Percentiles rank a stretch among this genome's conserved stretches.
phyloP scores from a whole-genome alignment of 2,113 vertebrate genomes.

The Rhegmatorhina hoffmannsi region DNA sequence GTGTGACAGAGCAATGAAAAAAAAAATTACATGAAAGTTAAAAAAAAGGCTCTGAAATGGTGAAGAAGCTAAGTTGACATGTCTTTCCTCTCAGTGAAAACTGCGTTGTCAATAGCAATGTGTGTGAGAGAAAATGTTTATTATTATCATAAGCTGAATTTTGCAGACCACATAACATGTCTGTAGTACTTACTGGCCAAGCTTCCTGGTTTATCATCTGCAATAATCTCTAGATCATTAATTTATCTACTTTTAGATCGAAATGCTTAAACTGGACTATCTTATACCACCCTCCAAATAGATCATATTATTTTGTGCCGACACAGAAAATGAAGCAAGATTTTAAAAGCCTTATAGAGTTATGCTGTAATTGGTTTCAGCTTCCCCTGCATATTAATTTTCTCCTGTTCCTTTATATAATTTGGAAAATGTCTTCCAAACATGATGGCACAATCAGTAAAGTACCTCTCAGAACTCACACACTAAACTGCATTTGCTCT shows the following conservation, averaged over 20 bases:
- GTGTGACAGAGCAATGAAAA: not conserved
- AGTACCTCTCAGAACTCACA: slow-evolving; percentile 40
- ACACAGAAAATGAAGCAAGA: slow-evolving; percentile 58
- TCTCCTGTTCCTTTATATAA: slow-evolving; percentile 55
- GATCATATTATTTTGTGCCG: slow-evolving; percentile 34
- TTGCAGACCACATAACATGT: slow-evolving; percentile 25
- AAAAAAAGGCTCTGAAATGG: not conserved
- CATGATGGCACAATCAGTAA: slow-evolving; percentile 43
- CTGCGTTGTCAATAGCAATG: not conserved
- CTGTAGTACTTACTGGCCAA: slow-evolving; percentile 33
- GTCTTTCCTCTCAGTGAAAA: not conserved
- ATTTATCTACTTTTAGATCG: slow-evolving; percentile 59
- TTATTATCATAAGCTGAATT: slow-evolving; percentile 32
- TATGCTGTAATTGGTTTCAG: slow-evolving; percentile 67
- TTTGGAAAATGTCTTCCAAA: slow-evolving; percentile 57
- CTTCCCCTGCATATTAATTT: slow-evolving; percentile 71
- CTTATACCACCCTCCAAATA: slow-evolving; percentile 39
- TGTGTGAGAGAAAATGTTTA: not conserved
- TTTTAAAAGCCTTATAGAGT: slow-evolving; percentile 57
- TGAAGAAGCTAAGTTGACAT: not conserved
- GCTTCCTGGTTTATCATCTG: slow-evolving; percentile 65
- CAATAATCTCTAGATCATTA: slow-evolving; percentile 56
- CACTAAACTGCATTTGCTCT: slow-evolving; percentile 21
- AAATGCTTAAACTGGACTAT: slow-evolving; percentile 58
- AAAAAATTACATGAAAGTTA: not conserved